Evolutionary conservation across 2,797 vertebrate genomes (phyloP), one percentile per base, ranked within the genome.

Genomic region (Nasua narica): DNA sequence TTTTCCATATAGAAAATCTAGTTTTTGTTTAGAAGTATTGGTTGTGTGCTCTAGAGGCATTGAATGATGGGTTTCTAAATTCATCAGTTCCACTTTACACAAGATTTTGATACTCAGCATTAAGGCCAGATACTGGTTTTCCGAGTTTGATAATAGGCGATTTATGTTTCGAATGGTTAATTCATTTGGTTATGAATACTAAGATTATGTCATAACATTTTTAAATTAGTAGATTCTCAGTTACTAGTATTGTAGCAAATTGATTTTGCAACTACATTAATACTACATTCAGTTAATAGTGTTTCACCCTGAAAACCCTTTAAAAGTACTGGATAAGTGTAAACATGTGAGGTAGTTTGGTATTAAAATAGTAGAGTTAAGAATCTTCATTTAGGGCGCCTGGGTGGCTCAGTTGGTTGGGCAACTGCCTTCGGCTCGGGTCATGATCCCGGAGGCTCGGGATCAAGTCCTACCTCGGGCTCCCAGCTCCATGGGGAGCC

Each of bases 21-120:
- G 21, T 35, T 78, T 78, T 96, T 89, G 32, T 87, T 70, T 89
- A n/a, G 32, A 92, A 67, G 32, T 86, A 90, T 92, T 84, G 46
- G 7, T 48, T 82, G 74, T 78, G 77, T 83, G 37, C 60, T 40
- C 10, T 58, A 58, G 21, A 94, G 25, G 13, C 27, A 62, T 2
- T 82, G n/a, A 85, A 35, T 83, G 72, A n/a, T 79, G 62, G 27
- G 23, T 88, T 95, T 92, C 32, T 85, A 40, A 46, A 70, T 85
- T 54, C n/a, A 48, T 58, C 25, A 37, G 3, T 76, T 89, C 46
- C 43, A 32, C 7, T 87, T 21, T 43, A 50, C 7, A 16, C 37
- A 77, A 60, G 60, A 82, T 89, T 91, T 88, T 89, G 37, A 54
- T 86, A 52, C 23, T 74, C 52, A 46, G 10, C 40, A 60, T 92